Base-by-base conservation (phyloP, 2,888 invertebrate species). In the Agelastica alni region DNA sequence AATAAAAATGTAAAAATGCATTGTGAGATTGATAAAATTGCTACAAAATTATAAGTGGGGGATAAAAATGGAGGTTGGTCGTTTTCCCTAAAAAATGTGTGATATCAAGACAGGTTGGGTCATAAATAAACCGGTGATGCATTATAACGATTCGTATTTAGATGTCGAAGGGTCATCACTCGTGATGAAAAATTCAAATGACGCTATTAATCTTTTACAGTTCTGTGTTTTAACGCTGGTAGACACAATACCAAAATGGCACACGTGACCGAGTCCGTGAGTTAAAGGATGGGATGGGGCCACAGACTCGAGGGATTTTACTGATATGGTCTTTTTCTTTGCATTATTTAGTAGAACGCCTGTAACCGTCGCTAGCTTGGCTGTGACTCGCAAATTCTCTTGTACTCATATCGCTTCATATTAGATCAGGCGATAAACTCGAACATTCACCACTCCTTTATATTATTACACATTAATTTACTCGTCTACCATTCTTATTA, bases 151-250 rank as follows among this genome's bases (percentile, higher is more conserved):
- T 65, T 61, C 68, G 68, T 69, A 69, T 68, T 70, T 67, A 71
- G 67, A 71, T 68, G 68, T 71, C 69, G 68, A 70, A 67, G 66
- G 71, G 70, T 70, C 71, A 70, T 71, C 66, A 63, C 67, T 70
- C 66, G 68, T 65, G 66, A 70, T 76, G 70, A 75, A 76, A 73
- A 72, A 75, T 75, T 75, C 71, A 76, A 74, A 74, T 72, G 68
- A 72, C 66, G 68, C 70, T 68, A 75, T 76, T 74, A 74, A 75
- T 76, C 75, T 75, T 75, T 74, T 63, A 73, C 67, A 62, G 66
- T 70, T 68, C 64, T 66, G 66, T 63, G 67, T 74, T 69, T 75
- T 75, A 74, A 72, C 74, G 73, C 73, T 70, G 70, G 60, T 72
- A 72, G 73, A 74, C 72, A 74, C 74, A 75, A n/a, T n/a, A n/a